These are phyloP conservation scores for Myopa testacea DNA, from an alignment of 2,888 invertebrate genomes.

Conservation along the genomic window DNA sequence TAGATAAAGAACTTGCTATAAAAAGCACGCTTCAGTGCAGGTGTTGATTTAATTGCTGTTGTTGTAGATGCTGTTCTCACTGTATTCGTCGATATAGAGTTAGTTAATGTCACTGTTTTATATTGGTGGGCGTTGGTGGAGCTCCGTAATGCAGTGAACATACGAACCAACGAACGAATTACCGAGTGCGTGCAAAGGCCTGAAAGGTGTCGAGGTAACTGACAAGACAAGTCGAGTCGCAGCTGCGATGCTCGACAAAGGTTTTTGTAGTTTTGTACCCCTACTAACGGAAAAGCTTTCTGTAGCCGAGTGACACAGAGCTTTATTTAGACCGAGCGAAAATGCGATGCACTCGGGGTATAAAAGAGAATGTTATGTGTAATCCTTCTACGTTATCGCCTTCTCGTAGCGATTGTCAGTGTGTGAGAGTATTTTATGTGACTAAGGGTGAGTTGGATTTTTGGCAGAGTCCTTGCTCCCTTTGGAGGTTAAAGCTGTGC, in stretches of 20 bases:
- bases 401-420: neutral
- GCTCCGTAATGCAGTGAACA: constrained; percentile 3
- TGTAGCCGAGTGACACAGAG: constrained; percentile 20
- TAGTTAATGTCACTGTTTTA: constrained; percentile 6
- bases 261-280: neutral
- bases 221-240: constrained; percentile 35
- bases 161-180: constrained; percentile 9
- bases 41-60: neutral
- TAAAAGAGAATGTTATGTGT: constrained; percentile 25
- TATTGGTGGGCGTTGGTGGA: neutral
- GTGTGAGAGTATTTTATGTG: too few relatives aligned
- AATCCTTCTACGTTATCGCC: constrained; percentile 44
- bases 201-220: constrained; percentile 61
- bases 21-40: neutral
- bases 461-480: too few relatives aligned
- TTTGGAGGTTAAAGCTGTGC: too few relatives aligned
- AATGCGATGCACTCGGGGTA: constrained; percentile 4
- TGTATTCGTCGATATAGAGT: neutral
- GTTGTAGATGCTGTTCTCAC: constrained; percentile 7
- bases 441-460: too few relatives aligned
- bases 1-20: neutral
- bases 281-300: constrained; percentile 3
- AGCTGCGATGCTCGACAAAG: constrained; percentile 22
- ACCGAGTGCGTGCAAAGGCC: constrained; percentile 54
- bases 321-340: constrained; percentile 17